phyloP scores from a whole-genome alignment of 2,113 vertebrate species.

The Mus musculus region DNA sequence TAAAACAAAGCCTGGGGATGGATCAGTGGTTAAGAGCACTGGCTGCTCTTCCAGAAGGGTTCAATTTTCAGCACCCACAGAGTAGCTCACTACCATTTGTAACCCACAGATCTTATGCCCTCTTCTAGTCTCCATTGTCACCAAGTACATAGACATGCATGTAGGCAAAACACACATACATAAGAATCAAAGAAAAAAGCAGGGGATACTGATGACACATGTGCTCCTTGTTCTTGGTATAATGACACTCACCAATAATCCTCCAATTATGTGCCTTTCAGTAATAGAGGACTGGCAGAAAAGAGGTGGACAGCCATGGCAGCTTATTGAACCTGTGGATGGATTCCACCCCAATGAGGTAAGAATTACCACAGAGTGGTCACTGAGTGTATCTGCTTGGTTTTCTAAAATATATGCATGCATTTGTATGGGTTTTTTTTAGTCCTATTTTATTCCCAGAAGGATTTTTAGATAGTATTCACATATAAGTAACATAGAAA shows the following conservation, averaged over 20 bases:
- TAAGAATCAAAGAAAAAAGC: not conserved
- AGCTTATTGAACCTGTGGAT: constrained; percentile 87
- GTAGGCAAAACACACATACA: not conserved
- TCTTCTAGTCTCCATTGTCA: not conserved
- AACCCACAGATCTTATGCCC: not conserved
- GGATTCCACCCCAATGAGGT: constrained; percentile 91
- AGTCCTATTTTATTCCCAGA: not conserved
- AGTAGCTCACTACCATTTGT: not conserved
- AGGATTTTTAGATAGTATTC: not conserved
- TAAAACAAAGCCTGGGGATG: not conserved
- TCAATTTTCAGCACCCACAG: not conserved
- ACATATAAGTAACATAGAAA: not conserved
- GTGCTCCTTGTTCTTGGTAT: not conserved
- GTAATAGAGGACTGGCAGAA: constrained; percentile 83
- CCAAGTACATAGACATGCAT: not conserved
- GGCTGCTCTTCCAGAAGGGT: not conserved
- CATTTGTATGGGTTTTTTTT: not conserved
- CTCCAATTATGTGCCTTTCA: constrained; percentile 54
- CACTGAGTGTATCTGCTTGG: accelerated
- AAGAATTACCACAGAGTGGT: not conserved
- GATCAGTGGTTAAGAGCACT: not conserved
- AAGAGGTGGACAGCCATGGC: constrained; percentile 85
- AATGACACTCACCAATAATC: not conserved
- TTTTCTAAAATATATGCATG: not conserved
- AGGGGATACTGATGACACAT: not conserved